A percentile compares a stretch with the other conserved stretches of the same genome.
Evolutionary conservation across 2,888 invertebrate genomes (phyloP).

Genomic region (Drosophila anceps): DNA sequence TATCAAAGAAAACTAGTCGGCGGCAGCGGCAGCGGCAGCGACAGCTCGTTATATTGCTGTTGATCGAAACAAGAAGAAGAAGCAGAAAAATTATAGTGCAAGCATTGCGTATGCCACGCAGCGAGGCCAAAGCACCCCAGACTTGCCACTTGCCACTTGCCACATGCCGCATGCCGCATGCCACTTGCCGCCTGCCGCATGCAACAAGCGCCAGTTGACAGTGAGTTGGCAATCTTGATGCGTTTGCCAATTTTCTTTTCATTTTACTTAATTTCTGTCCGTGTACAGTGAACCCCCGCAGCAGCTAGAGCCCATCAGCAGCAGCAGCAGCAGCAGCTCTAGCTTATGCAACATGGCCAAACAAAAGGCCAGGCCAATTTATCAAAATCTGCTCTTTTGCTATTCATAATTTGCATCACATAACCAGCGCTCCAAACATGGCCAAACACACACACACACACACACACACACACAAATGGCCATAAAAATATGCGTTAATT

Average conservation of each 20-base stretch:
- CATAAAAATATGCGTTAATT: constrained; percentile 67
- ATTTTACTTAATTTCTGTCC: not conserved
- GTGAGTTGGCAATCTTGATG: constrained; percentile 12
- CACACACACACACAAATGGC: constrained; percentile 4
- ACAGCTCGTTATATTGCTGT: constrained; percentile 67
- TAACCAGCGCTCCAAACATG: constrained; percentile 64
- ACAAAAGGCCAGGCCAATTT: constrained; percentile 62
- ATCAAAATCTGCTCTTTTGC: constrained; percentile 61
- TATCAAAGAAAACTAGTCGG: constrained; percentile 80
- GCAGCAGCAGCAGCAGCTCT: not conserved
- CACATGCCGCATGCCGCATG: constrained; percentile 22
- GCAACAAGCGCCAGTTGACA: constrained; percentile 32
- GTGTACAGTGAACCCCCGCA: constrained; percentile 13
- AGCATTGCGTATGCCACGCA: constrained; percentile 63
- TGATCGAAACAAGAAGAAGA: constrained; percentile 24
- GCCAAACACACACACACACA: constrained; percentile 31
- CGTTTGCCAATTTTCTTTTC: constrained; percentile 12
- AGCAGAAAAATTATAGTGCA: constrained; percentile 74
- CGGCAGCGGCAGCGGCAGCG: constrained; percentile 45
- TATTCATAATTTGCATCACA: constrained; percentile 78
- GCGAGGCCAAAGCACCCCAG: constrained; percentile 57
- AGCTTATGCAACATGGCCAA: constrained; percentile 44
- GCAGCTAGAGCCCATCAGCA: constrained; percentile 3
- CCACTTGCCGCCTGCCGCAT: constrained; percentile 1
- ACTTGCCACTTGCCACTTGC: constrained; percentile 28